Evolutionary conservation across 2,888 invertebrate genomes (phyloP).

Genomic region (Seira ritae): DNA sequence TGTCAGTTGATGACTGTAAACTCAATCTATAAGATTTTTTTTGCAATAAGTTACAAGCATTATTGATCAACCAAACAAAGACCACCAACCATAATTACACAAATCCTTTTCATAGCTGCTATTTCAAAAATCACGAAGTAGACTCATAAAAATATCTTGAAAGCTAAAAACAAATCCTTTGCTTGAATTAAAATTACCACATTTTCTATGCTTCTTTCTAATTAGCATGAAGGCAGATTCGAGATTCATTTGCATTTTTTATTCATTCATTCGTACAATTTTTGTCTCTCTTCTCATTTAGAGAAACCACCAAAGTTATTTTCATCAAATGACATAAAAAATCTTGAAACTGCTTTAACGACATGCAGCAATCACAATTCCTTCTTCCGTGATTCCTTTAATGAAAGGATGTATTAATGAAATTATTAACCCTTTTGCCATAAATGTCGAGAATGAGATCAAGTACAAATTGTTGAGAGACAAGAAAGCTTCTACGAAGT

Average conservation of each 20-base stretch:
- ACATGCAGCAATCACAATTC: background rate
- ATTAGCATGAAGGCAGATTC: background rate
- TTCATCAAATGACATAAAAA: background rate
- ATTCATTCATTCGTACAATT: background rate
- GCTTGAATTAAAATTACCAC: background rate
- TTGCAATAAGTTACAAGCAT: background rate
- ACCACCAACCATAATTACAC: background rate
- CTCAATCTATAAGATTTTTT: background rate
- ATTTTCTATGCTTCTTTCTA: background rate
- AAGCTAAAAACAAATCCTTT: background rate
- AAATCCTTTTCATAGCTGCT: background rate
- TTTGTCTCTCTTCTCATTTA: background rate
- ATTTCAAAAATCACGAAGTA: background rate
- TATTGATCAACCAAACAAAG: background rate
- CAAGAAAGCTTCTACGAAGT: background rate
- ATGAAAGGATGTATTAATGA: background rate
- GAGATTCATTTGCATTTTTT: background rate
- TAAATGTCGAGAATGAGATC: background rate
- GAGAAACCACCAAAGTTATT: background rate
- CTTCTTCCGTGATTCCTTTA: background rate
- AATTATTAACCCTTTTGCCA: background rate
- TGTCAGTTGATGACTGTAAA: background rate
- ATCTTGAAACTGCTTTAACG: background rate
- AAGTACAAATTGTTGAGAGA: background rate
- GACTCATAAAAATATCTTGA: background rate